These are phyloP conservation scores for Lutraria lutraria DNA, from an alignment of 2,888 invertebrate species.

Conservation along the genomic window DNA sequence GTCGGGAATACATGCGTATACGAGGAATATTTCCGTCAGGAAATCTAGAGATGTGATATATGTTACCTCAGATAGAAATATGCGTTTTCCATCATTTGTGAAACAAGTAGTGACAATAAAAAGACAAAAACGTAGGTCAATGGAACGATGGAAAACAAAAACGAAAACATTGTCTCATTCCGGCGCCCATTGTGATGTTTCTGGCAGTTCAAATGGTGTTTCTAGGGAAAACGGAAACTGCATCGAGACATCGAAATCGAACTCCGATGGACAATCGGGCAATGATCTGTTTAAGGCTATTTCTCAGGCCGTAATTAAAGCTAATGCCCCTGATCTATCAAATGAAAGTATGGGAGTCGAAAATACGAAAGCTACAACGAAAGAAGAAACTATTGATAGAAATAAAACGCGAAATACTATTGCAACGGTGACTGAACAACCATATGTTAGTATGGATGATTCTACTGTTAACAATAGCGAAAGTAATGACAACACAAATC, in stretches of 20 bases:
- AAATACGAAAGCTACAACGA: not conserved
- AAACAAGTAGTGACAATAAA: slow-evolving; percentile 10
- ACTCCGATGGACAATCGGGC: not conserved
- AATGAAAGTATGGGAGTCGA: not conserved
- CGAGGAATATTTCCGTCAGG: not conserved
- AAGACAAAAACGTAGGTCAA: not conserved
- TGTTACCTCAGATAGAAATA: not conserved
- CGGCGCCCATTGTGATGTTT: not conserved
- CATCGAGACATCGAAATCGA: not conserved
- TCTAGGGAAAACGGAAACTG: not conserved
- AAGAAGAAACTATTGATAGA: not conserved
- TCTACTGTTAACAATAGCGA: no score
- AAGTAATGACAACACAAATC: no score
- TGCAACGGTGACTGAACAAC: no score
- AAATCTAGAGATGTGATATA: not conserved
- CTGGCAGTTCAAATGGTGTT: not conserved
- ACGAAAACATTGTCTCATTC: not conserved
- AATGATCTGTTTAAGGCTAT: not conserved
- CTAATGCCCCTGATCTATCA: not conserved
- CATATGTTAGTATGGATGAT: no score
- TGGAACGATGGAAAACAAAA: not conserved
- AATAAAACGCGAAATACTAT: not conserved
- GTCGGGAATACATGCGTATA: not conserved
- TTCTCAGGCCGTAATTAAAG: not conserved
- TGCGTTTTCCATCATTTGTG: slow-evolving; percentile 4